Percentiles rank a stretch among this genome's conserved stretches.
Conservation (phyloP, 2,888 invertebrate species). For the Scaptomyza flava region DNA sequence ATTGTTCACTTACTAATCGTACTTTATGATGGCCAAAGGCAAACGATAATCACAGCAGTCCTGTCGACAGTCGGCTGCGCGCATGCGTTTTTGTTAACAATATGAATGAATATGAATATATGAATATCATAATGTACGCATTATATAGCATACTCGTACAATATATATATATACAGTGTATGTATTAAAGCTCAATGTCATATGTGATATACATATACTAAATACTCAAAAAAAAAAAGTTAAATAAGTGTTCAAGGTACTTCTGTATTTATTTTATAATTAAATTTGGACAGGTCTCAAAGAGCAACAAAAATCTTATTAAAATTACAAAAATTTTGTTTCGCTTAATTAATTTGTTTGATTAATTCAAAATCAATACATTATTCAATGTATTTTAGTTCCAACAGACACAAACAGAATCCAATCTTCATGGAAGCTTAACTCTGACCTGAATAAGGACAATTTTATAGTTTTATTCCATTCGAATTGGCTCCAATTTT, state of each 20-base stretch:
- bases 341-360: constrained; percentile 19
- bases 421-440: constrained; percentile 9
- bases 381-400: constrained; percentile 4
- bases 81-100: constrained; percentile 84
- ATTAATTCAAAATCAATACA: too few relatives aligned
- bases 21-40: constrained; percentile 71
- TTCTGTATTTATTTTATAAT: constrained; percentile 40
- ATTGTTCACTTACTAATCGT: constrained; percentile 28
- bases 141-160: constrained; percentile 49
- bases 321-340: constrained; percentile 24
- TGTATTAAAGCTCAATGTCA: constrained; percentile 51
- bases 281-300: constrained; percentile 19
- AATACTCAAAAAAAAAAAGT: constrained; percentile 29
- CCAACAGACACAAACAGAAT: constrained; percentile 6
- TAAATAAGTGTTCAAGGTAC: constrained; percentile 46
- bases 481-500: constrained; percentile 41
- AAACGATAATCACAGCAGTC: constrained; percentile 84
- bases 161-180: not conserved
- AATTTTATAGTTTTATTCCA: constrained; percentile 19
- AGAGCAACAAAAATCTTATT: constrained; percentile 11
- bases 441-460: constrained; percentile 24
- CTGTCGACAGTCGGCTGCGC: constrained; percentile 87
- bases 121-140: constrained; percentile 38
- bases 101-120: constrained; percentile 35
- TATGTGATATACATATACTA: constrained; percentile 55